Conservation (phyloP, 2,888 invertebrate species). For the Gerris lacustris region DNA sequence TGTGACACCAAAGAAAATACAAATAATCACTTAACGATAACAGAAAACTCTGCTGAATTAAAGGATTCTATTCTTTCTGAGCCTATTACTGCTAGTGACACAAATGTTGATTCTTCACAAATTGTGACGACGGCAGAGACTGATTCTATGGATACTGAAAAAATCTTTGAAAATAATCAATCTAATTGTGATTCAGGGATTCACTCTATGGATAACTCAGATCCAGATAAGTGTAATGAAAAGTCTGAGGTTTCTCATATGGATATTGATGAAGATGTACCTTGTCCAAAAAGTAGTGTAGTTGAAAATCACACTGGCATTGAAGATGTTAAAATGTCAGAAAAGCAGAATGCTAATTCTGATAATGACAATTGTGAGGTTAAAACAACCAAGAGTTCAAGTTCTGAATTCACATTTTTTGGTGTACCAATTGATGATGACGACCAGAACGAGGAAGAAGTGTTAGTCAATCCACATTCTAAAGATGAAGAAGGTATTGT, state of each 20-base stretch:
- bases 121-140: conserved; percentile 23
- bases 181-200: background rate
- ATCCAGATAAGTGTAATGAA: background rate
- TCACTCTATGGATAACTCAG: background rate
- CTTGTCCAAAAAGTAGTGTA: conserved; percentile 5
- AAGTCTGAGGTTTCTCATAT: background rate
- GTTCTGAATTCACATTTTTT: background rate
- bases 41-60: conserved; percentile 20
- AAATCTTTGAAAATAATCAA: background rate
- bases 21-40: conserved; percentile 20
- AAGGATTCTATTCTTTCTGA: conserved; percentile 15
- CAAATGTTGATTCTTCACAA: too few relatives aligned
- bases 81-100: too few relatives aligned
- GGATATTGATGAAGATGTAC: conserved; percentile 31
- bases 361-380: conserved; percentile 22
- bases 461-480: background rate
- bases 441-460: background rate
- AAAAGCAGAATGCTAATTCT: background rate
- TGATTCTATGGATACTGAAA: background rate
- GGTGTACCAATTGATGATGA: background rate
- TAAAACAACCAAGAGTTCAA: conserved; percentile 13
- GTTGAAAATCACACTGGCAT: background rate
- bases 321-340: too few relatives aligned
- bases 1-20: conserved; percentile 17
- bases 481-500: background rate